A percentile compares a stretch with the other conserved stretches of the same genome.
These are phyloP conservation scores for Threskiornis aethiopicus DNA, from an alignment of 2,797 vertebrate genomes.

Conservation along the genomic window DNA sequence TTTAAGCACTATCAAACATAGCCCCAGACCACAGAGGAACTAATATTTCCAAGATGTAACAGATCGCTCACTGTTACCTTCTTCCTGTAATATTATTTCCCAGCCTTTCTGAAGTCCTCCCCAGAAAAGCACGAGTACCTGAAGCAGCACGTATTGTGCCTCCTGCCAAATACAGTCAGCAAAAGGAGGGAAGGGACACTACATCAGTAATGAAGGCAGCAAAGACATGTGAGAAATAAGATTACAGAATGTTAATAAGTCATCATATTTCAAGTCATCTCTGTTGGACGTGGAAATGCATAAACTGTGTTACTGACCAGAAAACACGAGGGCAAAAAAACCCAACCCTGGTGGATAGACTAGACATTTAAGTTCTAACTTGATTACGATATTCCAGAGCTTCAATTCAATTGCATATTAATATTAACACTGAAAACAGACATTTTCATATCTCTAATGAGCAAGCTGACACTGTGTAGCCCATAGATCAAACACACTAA, in stretches of 20 bases:
- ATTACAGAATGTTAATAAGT: not conserved
- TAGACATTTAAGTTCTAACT: not conserved
- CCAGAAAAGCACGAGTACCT: not conserved
- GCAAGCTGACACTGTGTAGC: not conserved
- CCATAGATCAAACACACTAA: not conserved
- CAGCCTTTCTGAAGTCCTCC: not conserved
- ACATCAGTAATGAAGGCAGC: not conserved
- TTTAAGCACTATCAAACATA: not conserved
- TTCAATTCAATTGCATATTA: not conserved
- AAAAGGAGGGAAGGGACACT: not conserved
- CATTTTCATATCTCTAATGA: not conserved
- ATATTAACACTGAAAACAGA: not conserved
- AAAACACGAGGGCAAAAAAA: accelerated
- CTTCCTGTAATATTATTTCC: not conserved
- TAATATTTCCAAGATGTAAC: not conserved
- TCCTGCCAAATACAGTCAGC: not conserved
- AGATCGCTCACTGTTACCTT: not conserved
- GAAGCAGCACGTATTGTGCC: not conserved
- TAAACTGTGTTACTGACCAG: not conserved
- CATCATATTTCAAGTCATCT: not conserved
- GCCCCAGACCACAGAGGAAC: not conserved
- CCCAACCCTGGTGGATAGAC: not conserved
- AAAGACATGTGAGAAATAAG: not conserved
- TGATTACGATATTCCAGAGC: not conserved
- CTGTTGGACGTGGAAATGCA: not conserved